Conservation (phyloP, 1,140 invertebrate genomes). For the Paramacrobiotus metropolitanus region DNA sequence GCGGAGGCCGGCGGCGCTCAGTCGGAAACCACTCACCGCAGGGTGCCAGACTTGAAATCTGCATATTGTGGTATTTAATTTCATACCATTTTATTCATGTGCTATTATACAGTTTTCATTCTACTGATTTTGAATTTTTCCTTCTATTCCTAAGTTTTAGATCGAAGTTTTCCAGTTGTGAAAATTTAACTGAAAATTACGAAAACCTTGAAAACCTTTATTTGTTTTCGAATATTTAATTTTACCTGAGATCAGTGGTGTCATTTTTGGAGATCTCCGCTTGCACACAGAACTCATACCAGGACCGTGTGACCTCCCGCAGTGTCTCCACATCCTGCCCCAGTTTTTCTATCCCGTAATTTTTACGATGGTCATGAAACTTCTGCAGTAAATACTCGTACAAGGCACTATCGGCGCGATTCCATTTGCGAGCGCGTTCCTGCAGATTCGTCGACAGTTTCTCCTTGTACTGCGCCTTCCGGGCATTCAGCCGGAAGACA, state of each 20-base stretch:
- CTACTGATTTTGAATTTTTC: no score
- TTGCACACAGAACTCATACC: constrained; percentile 12
- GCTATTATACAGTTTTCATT: no score
- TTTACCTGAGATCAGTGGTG: not conserved
- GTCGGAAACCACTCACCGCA: not conserved
- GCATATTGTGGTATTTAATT: no score
- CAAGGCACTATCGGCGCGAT: constrained; percentile 12
- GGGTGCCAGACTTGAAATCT: not conserved
- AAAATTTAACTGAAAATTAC: no score
- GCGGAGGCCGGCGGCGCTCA: not conserved
- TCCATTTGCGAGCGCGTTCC: constrained; percentile 9
- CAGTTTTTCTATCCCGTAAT: constrained; percentile 11
- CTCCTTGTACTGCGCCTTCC: constrained; percentile 13
- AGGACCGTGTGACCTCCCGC: constrained; percentile 7
- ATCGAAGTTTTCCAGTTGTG: no score
- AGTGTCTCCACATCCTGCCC: constrained; percentile 11
- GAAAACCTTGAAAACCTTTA: no score
- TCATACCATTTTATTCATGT: no score
- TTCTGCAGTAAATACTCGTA: constrained; percentile 12
- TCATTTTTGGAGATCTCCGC: not conserved
- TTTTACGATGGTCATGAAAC: constrained; percentile 10
- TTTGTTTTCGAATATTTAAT: no score
- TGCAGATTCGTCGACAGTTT: constrained; percentile 7
- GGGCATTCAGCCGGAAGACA: constrained; percentile 21
- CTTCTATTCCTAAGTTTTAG: no score